A percentile compares a stretch with the other conserved stretches of the same genome.
phyloP scores from a whole-genome alignment of 2,888 invertebrate species.

The Eupithecia inturbata region DNA sequence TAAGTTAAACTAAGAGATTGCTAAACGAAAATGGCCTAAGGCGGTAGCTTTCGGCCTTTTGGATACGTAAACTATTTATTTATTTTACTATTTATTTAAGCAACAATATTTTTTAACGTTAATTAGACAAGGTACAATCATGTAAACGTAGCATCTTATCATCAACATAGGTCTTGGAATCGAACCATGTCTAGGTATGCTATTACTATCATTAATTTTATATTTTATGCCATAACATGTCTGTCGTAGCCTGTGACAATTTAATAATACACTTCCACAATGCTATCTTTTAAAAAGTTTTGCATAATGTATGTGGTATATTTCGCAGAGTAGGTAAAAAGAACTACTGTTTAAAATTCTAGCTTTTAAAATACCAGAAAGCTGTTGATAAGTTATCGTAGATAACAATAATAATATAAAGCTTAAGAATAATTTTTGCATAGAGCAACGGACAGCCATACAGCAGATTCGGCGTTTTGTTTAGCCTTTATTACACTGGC shows the following conservation, averaged over 20 bases:
- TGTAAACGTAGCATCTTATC: not conserved
- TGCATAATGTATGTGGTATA: not conserved
- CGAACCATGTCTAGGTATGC: not conserved
- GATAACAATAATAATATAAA: too few relatives aligned
- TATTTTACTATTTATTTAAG: not conserved
- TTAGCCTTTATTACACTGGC: too few relatives aligned
- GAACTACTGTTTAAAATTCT: not conserved
- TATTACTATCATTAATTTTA: not conserved
- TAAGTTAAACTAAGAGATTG: not conserved
- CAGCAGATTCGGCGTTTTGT: too few relatives aligned
- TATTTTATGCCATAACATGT: not conserved
- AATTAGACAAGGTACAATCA: slow-evolving; percentile 3
- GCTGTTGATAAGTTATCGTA: too few relatives aligned
- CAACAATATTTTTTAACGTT: not conserved
- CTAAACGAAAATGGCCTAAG: not conserved
- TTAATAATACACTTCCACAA: not conserved
- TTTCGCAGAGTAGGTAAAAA: not conserved
- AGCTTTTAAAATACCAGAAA: not conserved
- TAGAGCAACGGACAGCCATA: too few relatives aligned
- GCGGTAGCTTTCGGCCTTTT: not conserved
- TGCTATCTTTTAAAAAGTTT: not conserved
- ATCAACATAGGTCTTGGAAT: slow-evolving; percentile 1
- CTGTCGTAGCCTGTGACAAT: not conserved
- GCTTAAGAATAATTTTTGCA: too few relatives aligned
- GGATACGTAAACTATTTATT: not conserved